Percentiles rank a stretch among this genome's conserved stretches.
These are phyloP conservation scores for Odontomyia ornata DNA, from an alignment of 2,888 invertebrate species.

Conservation along the genomic window DNA sequence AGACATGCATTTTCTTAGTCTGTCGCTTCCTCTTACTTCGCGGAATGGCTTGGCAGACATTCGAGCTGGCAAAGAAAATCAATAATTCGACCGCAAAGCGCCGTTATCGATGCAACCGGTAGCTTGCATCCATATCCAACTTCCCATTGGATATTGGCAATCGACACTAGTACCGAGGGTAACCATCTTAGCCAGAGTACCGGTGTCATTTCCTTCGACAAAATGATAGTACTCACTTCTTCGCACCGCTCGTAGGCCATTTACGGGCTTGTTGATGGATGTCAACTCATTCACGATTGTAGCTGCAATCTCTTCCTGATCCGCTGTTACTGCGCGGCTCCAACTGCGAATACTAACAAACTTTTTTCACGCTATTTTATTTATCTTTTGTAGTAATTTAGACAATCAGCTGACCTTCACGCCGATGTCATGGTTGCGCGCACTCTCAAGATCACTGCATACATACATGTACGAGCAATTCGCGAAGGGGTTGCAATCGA, in stretches of 20 bases:
- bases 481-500: conserved; percentile 11
- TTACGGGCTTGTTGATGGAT: conserved; percentile 11
- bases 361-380: not conserved
- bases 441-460: conserved; percentile 22
- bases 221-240: conserved; percentile 21
- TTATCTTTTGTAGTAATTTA: not conserved
- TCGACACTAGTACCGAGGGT: not conserved
- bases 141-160: not conserved
- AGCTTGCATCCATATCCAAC: not conserved
- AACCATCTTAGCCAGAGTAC: conserved; percentile 3
- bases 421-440: conserved; percentile 25
- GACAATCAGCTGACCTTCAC: conserved; percentile 29
- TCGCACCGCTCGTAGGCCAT: conserved; percentile 42
- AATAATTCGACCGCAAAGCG: conserved; percentile 26
- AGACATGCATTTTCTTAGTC: conserved; percentile 1
- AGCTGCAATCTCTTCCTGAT: not conserved
- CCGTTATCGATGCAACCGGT: conserved; percentile 19
- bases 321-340: not conserved
- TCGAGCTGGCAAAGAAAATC: not conserved
- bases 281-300: conserved; percentile 29
- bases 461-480: not conserved
- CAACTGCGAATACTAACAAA: not conserved
- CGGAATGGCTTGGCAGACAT: not conserved
- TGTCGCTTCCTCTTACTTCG: not conserved
- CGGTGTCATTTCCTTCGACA: not conserved